Percentiles rank a stretch among this genome's conserved stretches.
These are phyloP conservation scores for Eulemur macaco DNA, from an alignment of 2,113 vertebrate genomes.

Conservation along the genomic window DNA sequence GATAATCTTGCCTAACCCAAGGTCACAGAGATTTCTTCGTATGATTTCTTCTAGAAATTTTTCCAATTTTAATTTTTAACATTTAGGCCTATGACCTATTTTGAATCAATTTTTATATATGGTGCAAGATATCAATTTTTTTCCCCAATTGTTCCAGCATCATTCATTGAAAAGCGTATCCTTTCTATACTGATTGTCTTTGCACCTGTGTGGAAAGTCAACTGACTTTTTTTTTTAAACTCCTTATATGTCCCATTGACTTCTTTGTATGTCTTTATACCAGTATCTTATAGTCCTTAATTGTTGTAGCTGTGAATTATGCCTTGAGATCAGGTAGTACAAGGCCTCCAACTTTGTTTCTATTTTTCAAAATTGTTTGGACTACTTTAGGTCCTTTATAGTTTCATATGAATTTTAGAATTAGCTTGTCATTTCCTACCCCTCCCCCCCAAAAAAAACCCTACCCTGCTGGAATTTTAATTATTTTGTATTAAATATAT, in stretches of 20 bases:
- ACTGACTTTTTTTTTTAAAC: background rate
- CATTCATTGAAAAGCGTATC: background rate
- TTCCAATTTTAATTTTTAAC: background rate
- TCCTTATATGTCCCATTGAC: background rate
- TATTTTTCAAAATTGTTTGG: background rate
- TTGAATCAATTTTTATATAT: background rate
- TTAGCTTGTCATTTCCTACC: background rate
- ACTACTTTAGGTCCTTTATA: background rate
- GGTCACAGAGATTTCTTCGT: background rate
- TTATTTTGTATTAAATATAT: constrained; percentile 3
- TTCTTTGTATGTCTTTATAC: background rate
- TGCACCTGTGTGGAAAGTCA: background rate
- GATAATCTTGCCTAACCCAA: background rate
- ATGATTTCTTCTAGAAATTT: background rate
- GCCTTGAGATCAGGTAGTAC: background rate
- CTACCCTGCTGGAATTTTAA: background rate
- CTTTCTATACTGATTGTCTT: background rate
- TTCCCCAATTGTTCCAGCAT: background rate
- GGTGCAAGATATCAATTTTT: background rate
- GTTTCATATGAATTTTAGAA: background rate
- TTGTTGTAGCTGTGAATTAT: background rate
- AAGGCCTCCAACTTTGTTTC: background rate
- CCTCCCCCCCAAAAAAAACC: background rate
- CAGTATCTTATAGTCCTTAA: background rate
- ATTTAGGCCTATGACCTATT: background rate